phyloP scores from a whole-genome alignment of 2,888 invertebrate species.

The Perdita meconis region DNA sequence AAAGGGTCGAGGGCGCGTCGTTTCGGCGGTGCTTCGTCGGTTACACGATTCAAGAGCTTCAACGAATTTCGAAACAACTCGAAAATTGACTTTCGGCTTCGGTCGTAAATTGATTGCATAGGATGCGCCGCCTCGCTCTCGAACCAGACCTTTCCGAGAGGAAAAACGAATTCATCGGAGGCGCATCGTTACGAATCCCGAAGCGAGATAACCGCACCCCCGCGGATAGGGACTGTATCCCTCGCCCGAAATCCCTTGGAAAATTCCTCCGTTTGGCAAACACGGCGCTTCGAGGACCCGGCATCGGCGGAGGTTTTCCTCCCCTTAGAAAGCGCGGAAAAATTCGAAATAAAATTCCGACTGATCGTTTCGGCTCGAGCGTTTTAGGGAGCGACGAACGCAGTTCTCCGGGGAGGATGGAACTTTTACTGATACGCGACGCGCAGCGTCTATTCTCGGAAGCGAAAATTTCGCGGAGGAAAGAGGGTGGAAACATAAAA shows the following conservation, averaged over 20 bases:
- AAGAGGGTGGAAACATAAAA: background rate
- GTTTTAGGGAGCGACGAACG: background rate
- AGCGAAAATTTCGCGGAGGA: background rate
- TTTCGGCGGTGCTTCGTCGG: slow-evolving; percentile 29
- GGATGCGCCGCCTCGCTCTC: slow-evolving; percentile 14
- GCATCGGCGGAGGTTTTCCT: background rate
- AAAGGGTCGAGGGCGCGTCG: slow-evolving; percentile 11
- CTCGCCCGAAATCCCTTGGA: background rate
- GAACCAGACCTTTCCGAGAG: slow-evolving; percentile 39
- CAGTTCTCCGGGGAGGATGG: background rate
- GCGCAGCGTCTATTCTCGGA: slow-evolving; percentile 13
- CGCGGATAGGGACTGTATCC: background rate
- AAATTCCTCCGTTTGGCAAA: slow-evolving; percentile 43
- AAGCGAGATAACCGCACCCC: slow-evolving; percentile 41
- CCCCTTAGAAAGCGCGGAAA: slow-evolving; percentile 10
- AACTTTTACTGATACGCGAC: slow-evolving; percentile 15
- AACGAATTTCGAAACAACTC: slow-evolving; percentile 49
- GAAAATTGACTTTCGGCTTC: slow-evolving; percentile 53
- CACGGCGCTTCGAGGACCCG: slow-evolving; percentile 17
- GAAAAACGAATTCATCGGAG: slow-evolving; percentile 38
- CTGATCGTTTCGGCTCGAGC: slow-evolving; percentile 8
- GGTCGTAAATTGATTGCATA: slow-evolving; percentile 44
- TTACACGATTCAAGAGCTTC: slow-evolving; percentile 47
- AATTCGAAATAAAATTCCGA: slow-evolving; percentile 25
- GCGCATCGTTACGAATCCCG: slow-evolving; percentile 45